Base-by-base conservation (phyloP, 2,797 vertebrate genomes). In the Sebastolobus altivelis region DNA sequence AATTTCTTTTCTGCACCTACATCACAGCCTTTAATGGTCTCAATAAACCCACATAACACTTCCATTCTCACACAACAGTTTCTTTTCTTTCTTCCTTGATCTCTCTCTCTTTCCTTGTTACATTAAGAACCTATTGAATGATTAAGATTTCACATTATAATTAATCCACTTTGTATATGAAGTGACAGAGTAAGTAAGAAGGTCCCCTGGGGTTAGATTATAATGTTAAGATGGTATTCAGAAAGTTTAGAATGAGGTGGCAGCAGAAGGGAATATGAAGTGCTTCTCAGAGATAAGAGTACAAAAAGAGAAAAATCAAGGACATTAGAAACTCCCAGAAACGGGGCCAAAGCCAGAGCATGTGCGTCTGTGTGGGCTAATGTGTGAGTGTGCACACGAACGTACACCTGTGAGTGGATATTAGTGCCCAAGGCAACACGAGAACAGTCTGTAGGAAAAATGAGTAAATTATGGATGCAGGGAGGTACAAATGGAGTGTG, bases 381-480 rank as follows among this genome's bases (percentile, higher is more conserved):
- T 70, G 77, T 67, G 72, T 65, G 58, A 75, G 59, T 25, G 33
- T 79, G 43, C 71, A 83, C 66, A 69, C 52, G 75, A 25, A 46
- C 35, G 11, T 37, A 83, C 80, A 92, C 87, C 86, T 91, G 84
- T 76, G 84, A 86, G 79, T 83, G 77, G 79, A 83, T 80, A 73
- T 78, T 75, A 88, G 52, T 38, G 83, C 88, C 78, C 40, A 60
- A 77, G 81, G 89, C 87, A 86, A 67, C 63, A 65, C 49, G 72
- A 75, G 65, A 85, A 76, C 75, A 75, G 74, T 83, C 79, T 71
- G 68, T 65, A 33, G 72, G 77, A 52, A 77, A 81, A 88, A 82
- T 38, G 35, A 75, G 68, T 92, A 77, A 92, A 92, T 92, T 92
- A 91, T 93, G 75, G 84, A 92, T 92, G 85, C 79, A 79, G 79